Evolutionary conservation across 2,797 vertebrate genomes (phyloP).

Genomic region (Xenentodon cancila): DNA sequence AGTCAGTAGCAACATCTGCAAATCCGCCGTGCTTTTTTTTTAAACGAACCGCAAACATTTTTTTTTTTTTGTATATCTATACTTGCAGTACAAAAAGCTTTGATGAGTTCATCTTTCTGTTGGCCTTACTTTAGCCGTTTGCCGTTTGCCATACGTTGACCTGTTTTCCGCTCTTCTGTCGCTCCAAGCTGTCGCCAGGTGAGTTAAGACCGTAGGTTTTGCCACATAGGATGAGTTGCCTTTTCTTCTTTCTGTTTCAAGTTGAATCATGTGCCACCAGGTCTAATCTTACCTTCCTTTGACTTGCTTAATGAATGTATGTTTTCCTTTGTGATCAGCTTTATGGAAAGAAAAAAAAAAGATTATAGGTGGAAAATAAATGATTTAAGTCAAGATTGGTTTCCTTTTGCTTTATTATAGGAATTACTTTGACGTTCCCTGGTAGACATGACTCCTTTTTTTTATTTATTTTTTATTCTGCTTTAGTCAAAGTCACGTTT

Average conservation of each 20-base stretch:
- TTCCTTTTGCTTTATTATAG: slow-evolving; percentile 7
- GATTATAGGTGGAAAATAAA: slow-evolving; percentile 63
- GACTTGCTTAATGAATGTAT: slow-evolving; percentile 70
- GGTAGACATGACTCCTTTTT: slow-evolving; percentile 9
- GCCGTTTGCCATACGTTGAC: neutral
- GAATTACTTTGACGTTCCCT: neutral
- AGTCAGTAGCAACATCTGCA: slow-evolving; percentile 20
- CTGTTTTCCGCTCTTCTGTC: slow-evolving; percentile 14
- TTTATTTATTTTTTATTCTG: too few relatives aligned
- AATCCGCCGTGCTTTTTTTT: slow-evolving; percentile 12
- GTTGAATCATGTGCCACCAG: slow-evolving; percentile 22
- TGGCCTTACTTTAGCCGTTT: slow-evolving; percentile 6
- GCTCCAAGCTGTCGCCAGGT: slow-evolving; percentile 18
- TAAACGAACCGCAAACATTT: neutral
- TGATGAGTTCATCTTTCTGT: too few relatives aligned
- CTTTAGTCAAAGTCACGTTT: too few relatives aligned
- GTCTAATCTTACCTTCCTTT: slow-evolving; percentile 24
- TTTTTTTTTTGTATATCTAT: neutral
- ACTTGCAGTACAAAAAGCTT: too few relatives aligned
- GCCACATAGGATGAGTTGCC: slow-evolving; percentile 25
- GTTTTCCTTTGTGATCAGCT: slow-evolving; percentile 61
- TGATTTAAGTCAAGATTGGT: slow-evolving; percentile 30
- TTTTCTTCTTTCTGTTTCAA: slow-evolving; percentile 31
- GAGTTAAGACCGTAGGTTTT: slow-evolving; percentile 26
- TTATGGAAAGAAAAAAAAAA: slow-evolving; percentile 54